Evolutionary conservation across 2,113 vertebrate species (phyloP).

Genomic region (Fregetta grallaria): DNA sequence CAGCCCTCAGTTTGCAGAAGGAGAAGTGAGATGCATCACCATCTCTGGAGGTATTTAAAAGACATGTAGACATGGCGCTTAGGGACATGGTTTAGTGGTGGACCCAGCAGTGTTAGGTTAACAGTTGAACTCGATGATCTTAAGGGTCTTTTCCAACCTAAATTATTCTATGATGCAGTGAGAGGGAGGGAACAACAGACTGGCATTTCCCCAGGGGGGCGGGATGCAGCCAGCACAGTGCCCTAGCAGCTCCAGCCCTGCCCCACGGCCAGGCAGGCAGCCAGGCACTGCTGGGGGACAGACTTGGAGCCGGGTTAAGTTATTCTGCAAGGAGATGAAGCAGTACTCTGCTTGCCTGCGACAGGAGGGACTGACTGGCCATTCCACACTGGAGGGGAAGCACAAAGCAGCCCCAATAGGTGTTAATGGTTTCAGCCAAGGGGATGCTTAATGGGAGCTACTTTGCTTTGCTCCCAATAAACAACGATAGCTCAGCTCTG

Average conservation of each 20-base stretch:
- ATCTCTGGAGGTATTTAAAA: not conserved
- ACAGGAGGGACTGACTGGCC: not conserved
- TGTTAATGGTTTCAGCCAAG: not conserved
- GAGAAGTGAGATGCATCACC: not conserved
- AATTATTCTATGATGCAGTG: not conserved
- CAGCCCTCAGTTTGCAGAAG: not conserved
- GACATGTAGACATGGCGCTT: rapidly evolving
- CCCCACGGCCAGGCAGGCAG: not conserved
- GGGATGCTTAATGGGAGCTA: not conserved
- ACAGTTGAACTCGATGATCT: not conserved
- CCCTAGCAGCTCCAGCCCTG: not conserved
- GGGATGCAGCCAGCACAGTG: not conserved
- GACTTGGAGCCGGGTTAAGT: not conserved
- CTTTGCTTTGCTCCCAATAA: not conserved
- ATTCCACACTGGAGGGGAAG: rapidly evolving
- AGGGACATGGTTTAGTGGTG: not conserved
- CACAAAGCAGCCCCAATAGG: not conserved
- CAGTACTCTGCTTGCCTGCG: not conserved
- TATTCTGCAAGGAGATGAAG: not conserved
- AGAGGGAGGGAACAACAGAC: not conserved
- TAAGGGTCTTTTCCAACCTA: not conserved
- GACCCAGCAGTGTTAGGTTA: not conserved
- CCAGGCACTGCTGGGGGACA: not conserved
- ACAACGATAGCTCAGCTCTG: not conserved
- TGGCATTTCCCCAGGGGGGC: not conserved